phyloP scores from a whole-genome alignment of 1,140 invertebrate genomes.

The Drosophila kepulauana region DNA sequence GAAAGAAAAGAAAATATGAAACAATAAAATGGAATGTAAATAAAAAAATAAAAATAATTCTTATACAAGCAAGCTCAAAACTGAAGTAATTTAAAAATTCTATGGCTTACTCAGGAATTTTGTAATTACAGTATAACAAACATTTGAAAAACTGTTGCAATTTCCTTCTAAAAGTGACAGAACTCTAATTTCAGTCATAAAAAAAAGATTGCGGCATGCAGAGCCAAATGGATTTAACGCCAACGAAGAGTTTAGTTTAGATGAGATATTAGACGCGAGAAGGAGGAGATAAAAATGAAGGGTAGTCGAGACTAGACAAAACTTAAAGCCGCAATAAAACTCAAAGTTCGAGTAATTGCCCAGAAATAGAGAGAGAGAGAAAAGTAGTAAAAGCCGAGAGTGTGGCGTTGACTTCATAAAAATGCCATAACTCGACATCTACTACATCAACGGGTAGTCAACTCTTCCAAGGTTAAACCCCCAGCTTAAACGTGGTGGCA shows the following conservation, averaged over 20 bases:
- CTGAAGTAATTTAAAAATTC: too few species aligned
- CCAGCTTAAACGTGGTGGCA: neutral
- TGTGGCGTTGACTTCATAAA: conserved; percentile 59
- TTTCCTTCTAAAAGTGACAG: neutral
- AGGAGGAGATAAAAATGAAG: neutral
- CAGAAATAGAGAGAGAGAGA: conserved; percentile 1
- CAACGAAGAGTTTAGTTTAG: conserved; percentile 19
- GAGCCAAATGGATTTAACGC: conserved; percentile 11
- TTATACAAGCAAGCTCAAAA: too few species aligned
- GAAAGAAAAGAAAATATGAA: too few species aligned
- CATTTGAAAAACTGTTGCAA: neutral
- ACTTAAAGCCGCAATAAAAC: conserved; percentile 61
- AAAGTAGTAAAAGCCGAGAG: neutral
- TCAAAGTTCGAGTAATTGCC: conserved; percentile 69
- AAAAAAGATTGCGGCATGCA: neutral
- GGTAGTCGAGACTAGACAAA: conserved; percentile 8
- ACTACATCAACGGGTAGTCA: conserved; percentile 11
- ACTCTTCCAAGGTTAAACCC: conserved; percentile 11
- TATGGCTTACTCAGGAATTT: too few species aligned
- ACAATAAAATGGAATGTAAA: too few species aligned
- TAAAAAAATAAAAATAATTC: too few species aligned
- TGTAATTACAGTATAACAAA: too few species aligned
- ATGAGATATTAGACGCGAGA: conserved; percentile 7
- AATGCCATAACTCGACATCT: conserved; percentile 61
- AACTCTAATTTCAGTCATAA: neutral